Base-by-base conservation (phyloP, 35 echinoderm and acorn worm genomes). In the Apostichopus parvimensis region DNA sequence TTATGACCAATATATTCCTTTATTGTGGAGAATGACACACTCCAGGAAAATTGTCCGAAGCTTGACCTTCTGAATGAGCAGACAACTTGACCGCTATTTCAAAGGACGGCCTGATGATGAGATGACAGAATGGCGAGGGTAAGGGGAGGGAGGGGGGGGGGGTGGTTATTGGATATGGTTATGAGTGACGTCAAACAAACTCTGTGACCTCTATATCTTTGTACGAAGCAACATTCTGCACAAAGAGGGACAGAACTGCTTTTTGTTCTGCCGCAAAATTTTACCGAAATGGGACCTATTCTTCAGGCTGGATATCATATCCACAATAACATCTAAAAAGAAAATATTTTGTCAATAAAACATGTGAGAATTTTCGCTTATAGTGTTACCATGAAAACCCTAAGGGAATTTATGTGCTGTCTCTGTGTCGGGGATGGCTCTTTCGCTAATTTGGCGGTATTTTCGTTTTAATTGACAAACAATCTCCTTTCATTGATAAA, bases 391-490 rank as follows among this genome's bases (percentile, higher is more conserved):
- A 75, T 75, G 6, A 22, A 75, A 75, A 45, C 71, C 71, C 71
- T 22, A 22, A 75, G 71, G 71, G 71, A 18, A 18, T 6, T 6
- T 18, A 7, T 13, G 14, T 18, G 7, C 6, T 22, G 6, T 75
- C 14, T 75, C 71, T 75, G 71, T 20, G 71, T 20, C 71, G 71
- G 20, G 71, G 71, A 75, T 14, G 71, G 17, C 21, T 75, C 71
- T 18, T 45, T 75, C 15, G 17, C 71, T 75, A 75, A 75, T 75
- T 75, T 75, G 71, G 71, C 21, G 71, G 71, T 75, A 18, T 75
- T 75, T 75, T 75, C 71, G 71, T 53, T 82, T 82, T 82, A 82
- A 82, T 82, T 82, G 79, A 82, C 79, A 57, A 82, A 82, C 79
- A 82, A 82, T 82, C 28, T 82, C 71, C 1, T 11, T 53, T n/a